Percentiles rank a stretch among this genome's conserved stretches.
Evolutionary conservation across 1,140 invertebrate species (phyloP).

Genomic region (Pantala flavescens): DNA sequence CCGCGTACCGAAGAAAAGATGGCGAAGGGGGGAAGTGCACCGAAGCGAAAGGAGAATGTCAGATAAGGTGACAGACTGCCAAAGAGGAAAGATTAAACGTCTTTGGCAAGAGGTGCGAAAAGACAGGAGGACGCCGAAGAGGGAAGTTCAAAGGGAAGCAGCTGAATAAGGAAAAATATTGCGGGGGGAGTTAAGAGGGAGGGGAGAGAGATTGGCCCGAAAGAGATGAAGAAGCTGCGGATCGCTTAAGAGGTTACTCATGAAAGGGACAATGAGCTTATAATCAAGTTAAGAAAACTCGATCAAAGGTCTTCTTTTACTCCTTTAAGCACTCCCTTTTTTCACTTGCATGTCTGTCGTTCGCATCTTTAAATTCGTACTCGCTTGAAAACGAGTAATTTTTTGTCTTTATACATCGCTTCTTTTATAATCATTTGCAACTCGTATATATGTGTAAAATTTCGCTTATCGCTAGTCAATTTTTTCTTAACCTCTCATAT

Average conservation of each 20-base stretch:
- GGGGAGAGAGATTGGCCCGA: not conserved
- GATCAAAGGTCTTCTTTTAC: not conserved
- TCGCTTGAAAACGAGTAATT: no score
- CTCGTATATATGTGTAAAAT: no score
- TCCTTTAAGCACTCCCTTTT: not conserved
- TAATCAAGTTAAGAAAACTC: not conserved
- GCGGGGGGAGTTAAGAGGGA: not conserved
- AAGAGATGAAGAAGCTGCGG: not conserved
- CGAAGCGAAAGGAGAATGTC: not conserved
- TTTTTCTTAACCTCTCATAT: not conserved
- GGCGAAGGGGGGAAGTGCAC: not conserved
- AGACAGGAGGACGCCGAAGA: not conserved
- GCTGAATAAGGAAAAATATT: not conserved
- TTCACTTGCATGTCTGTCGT: not conserved
- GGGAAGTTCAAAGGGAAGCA: not conserved
- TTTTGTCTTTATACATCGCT: no score
- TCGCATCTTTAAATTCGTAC: not conserved
- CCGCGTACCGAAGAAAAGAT: no score
- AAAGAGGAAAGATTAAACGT: not conserved
- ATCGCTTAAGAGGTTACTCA: not conserved
- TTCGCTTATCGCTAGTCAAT: no score
- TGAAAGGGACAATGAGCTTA: not conserved
- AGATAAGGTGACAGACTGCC: slow-evolving; percentile 7
- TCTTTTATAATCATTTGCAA: no score
- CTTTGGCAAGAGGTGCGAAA: not conserved